Evolutionary conservation across 2,113 vertebrate species (phyloP), one percentile per base, ranked within the genome.

Genomic region (Calidris pugnax): DNA sequence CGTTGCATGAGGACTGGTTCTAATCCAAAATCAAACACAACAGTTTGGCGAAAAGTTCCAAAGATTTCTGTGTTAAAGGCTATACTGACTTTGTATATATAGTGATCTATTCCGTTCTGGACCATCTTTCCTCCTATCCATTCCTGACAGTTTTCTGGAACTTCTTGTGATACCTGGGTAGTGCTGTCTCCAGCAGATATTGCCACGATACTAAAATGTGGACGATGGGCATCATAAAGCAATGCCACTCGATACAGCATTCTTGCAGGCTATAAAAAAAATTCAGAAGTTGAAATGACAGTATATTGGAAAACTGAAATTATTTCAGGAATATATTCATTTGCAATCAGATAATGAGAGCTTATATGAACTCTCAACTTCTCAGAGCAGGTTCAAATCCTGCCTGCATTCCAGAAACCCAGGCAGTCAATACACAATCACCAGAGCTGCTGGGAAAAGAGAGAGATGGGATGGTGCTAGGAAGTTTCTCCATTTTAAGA

Each of bases 1-100:
- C 99, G 98, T 97, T 99, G 99, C 99, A 99, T 99, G 96, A 99
- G 98, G 96, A 99, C 99, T 35, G 99, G 99, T 83, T 99, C 99
- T 75, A 99, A 99, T 96, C 99, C 99, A 75, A 99, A 99, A 98
- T 99, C 99, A 96, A 99, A 99, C 93, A 99, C 99, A 87, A 99
- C 98, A 33, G 99, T 99, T 98, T 99, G 99, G 71, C 99, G 98
- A 98, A 99, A 99, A 96, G 99, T 99, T 69, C 99, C 99, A 95
- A 99, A 99, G 98, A 99, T 99, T 98, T 99, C 99, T 48, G 99
- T 99, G 98, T 98, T 99, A 98, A 99, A 99, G 91, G 98, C 99
- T 98, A 99, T 99, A 78, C 98, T 98, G 73, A 99, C 98, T 98
- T 98, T 99, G 98, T 99, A 99, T 89, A 99, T 84, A 91, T 99